phyloP scores from a whole-genome alignment of 2,113 vertebrate genomes.

The Tychaedon coryphoeus region DNA sequence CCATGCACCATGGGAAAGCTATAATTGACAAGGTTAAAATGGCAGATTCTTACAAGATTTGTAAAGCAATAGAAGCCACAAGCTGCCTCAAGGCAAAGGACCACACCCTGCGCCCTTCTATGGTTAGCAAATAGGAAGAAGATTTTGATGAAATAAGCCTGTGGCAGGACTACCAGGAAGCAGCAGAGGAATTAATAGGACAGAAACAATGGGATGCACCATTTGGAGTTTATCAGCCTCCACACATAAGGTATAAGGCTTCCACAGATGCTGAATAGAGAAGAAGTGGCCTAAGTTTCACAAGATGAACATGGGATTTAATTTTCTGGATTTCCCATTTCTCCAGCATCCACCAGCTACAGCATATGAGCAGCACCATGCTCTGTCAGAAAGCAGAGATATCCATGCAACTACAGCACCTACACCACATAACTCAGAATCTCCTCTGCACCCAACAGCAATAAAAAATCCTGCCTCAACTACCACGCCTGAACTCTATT shows the following conservation, averaged over 20 bases:
- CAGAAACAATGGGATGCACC: background rate
- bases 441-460: background rate
- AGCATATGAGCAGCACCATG: background rate
- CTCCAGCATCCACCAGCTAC: background rate
- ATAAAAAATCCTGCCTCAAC: background rate
- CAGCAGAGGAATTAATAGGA: background rate
- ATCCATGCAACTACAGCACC: background rate
- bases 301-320: fast-evolving
- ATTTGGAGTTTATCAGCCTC: background rate
- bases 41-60: slow-evolving; percentile 42
- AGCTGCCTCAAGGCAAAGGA: background rate
- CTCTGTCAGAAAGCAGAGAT: background rate
- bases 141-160: slow-evolving; percentile 17
- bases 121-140: slow-evolving; percentile 20
- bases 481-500: background rate
- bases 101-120: background rate
- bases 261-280: background rate
- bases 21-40: slow-evolving; percentile 24
- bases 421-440: background rate
- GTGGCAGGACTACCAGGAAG: background rate
- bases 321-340: background rate
- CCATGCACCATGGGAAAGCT: slow-evolving; percentile 8
- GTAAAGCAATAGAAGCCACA: slow-evolving; percentile 21
- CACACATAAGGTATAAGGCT: background rate
- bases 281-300: background rate